Evolutionary conservation across 1,140 invertebrate genomes (phyloP).

Genomic region (Camponotus floridanus): DNA sequence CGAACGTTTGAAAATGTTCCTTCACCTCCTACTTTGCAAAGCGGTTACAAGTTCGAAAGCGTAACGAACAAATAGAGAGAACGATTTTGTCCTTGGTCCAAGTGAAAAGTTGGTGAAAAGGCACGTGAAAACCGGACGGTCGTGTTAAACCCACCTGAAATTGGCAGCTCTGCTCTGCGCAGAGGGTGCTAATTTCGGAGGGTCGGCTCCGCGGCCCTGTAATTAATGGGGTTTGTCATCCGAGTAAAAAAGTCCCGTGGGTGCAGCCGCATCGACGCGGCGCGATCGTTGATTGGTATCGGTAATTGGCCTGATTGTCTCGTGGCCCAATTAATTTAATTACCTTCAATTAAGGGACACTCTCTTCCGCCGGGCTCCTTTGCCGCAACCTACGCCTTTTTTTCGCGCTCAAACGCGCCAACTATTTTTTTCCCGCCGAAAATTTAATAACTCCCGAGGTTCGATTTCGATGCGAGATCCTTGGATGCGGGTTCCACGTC

Average conservation of each 20-base stretch:
- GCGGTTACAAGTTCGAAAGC: not conserved
- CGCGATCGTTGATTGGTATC: constrained; percentile 82
- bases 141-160: constrained; percentile 70
- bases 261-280: constrained; percentile 63
- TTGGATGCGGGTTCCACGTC: constrained; percentile 17
- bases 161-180: constrained; percentile 74
- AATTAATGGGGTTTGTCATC: constrained; percentile 84
- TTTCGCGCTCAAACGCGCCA: not conserved
- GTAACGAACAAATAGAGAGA: not conserved
- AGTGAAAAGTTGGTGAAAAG: constrained; percentile 16
- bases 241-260: constrained; percentile 81
- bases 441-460: constrained; percentile 32
- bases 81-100: not conserved
- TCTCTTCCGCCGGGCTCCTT: constrained; percentile 30
- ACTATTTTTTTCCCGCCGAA: constrained; percentile 16
- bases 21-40: constrained; percentile 10
- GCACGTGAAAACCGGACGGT: constrained; percentile 47
- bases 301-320: constrained; percentile 84
- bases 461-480: constrained; percentile 11
- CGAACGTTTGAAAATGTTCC: constrained; percentile 13
- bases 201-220: constrained; percentile 78
- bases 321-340: constrained; percentile 84
- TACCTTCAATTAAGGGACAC: constrained; percentile 79
- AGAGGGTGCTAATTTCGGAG: constrained; percentile 79
- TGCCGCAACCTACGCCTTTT: constrained; percentile 17